phyloP scores from a whole-genome alignment of 1,140 invertebrate species.

The Bombyx mandarina region DNA sequence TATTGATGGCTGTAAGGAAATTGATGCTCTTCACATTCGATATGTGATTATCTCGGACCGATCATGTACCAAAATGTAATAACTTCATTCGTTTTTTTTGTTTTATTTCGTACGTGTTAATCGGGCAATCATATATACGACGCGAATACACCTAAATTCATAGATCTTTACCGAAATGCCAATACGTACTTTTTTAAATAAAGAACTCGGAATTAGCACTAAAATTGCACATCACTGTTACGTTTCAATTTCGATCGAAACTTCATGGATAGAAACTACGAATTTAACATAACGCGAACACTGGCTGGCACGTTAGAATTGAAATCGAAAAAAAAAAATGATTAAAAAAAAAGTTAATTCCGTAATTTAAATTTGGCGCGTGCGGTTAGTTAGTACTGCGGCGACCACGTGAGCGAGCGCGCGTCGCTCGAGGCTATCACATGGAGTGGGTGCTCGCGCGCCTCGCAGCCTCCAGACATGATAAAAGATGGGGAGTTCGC shows the following conservation, averaged over 20 bases:
- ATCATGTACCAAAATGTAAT: constrained; percentile 10
- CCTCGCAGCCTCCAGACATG: constrained; percentile 35
- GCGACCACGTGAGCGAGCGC: constrained; percentile 42
- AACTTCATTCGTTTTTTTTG: constrained; percentile 11
- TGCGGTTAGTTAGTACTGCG: constrained; percentile 10
- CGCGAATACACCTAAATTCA: no score
- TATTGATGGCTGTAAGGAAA: constrained; percentile 44
- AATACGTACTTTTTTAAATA: no score
- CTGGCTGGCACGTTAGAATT: no score
- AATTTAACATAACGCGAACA: neutral
- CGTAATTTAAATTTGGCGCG: constrained; percentile 28
- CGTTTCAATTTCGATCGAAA: neutral
- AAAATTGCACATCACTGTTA: neutral
- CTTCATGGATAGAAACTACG: constrained; percentile 2
- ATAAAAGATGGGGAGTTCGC: constrained; percentile 43
- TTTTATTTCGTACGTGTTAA: neutral
- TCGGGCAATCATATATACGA: no score
- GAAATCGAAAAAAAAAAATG: no score
- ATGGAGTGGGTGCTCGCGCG: constrained; percentile 50
- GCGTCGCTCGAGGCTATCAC: constrained; percentile 65
- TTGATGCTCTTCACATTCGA: constrained; percentile 30
- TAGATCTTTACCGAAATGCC: no score
- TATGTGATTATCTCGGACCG: constrained; percentile 38
- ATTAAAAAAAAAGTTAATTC: constrained; percentile 13
- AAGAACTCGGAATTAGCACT: neutral